A percentile compares a stretch with the other conserved stretches of the same genome.
Evolutionary conservation across 1,140 invertebrate genomes (phyloP).

Genomic region (Tetragonula clypearis): DNA sequence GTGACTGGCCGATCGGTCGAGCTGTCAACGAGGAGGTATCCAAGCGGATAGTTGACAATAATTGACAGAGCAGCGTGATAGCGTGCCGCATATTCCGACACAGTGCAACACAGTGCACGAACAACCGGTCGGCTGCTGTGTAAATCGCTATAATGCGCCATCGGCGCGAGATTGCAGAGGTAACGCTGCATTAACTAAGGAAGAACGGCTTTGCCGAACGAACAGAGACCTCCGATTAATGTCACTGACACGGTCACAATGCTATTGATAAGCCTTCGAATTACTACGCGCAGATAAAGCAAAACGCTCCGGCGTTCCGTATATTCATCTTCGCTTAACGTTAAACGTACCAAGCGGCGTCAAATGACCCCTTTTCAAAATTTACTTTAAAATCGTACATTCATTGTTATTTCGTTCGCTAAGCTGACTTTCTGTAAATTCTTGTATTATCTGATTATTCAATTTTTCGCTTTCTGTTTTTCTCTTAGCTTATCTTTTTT

Average conservation of each 20-base stretch:
- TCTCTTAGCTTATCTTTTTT: too few species aligned
- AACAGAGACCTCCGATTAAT: background rate
- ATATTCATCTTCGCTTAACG: background rate
- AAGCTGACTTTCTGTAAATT: too few species aligned
- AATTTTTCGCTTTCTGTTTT: too few species aligned
- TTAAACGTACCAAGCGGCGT: too few species aligned
- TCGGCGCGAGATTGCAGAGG: constrained; percentile 6
- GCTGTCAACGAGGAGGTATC: background rate
- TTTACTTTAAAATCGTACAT: too few species aligned
- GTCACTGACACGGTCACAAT: background rate
- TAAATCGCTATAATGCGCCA: constrained; percentile 41
- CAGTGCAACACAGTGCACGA: background rate
- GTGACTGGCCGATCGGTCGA: constrained; percentile 4
- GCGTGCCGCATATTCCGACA: constrained; percentile 9
- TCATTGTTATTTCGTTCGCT: too few species aligned
- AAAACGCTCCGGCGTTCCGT: background rate
- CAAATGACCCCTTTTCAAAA: too few species aligned
- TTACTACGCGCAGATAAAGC: background rate
- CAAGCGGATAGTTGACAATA: constrained; percentile 6
- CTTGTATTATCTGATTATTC: too few species aligned
- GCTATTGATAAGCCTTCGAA: constrained; percentile 3
- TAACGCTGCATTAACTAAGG: constrained; percentile 13
- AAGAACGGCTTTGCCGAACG: constrained; percentile 12
- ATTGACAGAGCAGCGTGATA: constrained; percentile 28
- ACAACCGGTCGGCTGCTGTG: constrained; percentile 22